Conservation (phyloP, 2,888 invertebrate species). For the Harpagoxenus sublaevis region DNA sequence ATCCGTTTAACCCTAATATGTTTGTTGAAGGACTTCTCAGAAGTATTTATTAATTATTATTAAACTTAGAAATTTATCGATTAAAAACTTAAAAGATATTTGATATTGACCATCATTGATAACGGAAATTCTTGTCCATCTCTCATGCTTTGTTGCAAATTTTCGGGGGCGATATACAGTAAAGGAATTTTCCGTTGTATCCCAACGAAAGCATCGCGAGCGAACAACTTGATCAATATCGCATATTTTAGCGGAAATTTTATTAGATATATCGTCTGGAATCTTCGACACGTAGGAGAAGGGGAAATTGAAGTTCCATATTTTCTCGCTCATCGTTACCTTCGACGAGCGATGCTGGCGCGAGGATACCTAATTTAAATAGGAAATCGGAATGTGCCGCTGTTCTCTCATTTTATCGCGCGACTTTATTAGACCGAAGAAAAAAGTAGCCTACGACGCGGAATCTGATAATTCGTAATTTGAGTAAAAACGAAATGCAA, state of each 20-base stretch:
- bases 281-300: slow-evolving; percentile 24
- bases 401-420: slow-evolving; percentile 36
- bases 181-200: slow-evolving; percentile 29
- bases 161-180: background rate
- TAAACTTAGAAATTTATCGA: background rate
- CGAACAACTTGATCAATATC: slow-evolving; percentile 20
- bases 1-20: too few species aligned
- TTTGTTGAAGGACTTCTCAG: background rate
- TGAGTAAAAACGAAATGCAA: slow-evolving; percentile 32
- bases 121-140: background rate
- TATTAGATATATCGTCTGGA: slow-evolving; percentile 39
- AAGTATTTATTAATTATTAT: slow-evolving; percentile 12
- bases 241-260: slow-evolving; percentile 48
- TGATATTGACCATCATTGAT: background rate
- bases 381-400: slow-evolving; percentile 33
- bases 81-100: background rate
- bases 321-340: slow-evolving; percentile 35
- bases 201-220: background rate
- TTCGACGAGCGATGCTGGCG: slow-evolving; percentile 20
- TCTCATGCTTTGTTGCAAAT: background rate
- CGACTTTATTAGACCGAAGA: slow-evolving; percentile 18
- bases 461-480: slow-evolving; percentile 37
- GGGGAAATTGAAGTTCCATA: slow-evolving; percentile 34
- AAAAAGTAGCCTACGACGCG: slow-evolving; percentile 8
- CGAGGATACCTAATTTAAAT: slow-evolving; percentile 27